Base-by-base conservation (phyloP, 2,113 vertebrate species). In the Lanius collurio region DNA sequence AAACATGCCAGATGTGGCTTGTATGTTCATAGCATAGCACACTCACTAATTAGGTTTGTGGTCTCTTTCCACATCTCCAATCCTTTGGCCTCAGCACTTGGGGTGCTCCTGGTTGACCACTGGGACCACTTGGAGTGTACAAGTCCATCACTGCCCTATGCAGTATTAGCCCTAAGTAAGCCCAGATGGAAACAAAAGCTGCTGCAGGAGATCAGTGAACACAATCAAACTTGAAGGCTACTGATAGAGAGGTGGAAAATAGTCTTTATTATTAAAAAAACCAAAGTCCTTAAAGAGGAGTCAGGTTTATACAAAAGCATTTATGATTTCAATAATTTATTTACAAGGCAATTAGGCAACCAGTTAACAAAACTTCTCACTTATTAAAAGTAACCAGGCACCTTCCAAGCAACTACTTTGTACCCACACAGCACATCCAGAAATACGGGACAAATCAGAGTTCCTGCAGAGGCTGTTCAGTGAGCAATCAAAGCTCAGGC, bases 261-360 rank as follows among this genome's bases (percentile, higher is more conserved):
- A 69, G 21, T 47, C 24, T 96, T 96, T 96, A 90, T 95, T 94
- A 62, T 53, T 23, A 24, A 21, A 57, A 69, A 83, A 21, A 84
- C 64, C 23, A 35, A 79, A 76, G 4, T 70, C 31, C 41, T 85
- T 80, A 41, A 85, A 87, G 11, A 91, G 4, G 20, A 60, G 30
- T 78, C 68, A 65, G 10, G 15, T 89, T 73, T 84, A 35, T 63
- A 89, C 33, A 93, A 89, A 87, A 83, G 18, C 35, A 42, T 75
- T 71, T 83, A 33, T 6, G 3, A n/a, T 42, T 77, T 73, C 53
- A 87, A 69, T 65, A 74, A 77, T 77, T 73, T 85, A 37, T 65
- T 92, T 65, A 83, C 17, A 86, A 89, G 13, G 57, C n/a, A 77
- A 83, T 77, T 53, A 86, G 46, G 50, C 68, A 93, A 95, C 13